A percentile compares a stretch with the other conserved stretches of the same genome.
phyloP scores from a whole-genome alignment of 2,888 invertebrate genomes.

The Hoplodrina blanda region DNA sequence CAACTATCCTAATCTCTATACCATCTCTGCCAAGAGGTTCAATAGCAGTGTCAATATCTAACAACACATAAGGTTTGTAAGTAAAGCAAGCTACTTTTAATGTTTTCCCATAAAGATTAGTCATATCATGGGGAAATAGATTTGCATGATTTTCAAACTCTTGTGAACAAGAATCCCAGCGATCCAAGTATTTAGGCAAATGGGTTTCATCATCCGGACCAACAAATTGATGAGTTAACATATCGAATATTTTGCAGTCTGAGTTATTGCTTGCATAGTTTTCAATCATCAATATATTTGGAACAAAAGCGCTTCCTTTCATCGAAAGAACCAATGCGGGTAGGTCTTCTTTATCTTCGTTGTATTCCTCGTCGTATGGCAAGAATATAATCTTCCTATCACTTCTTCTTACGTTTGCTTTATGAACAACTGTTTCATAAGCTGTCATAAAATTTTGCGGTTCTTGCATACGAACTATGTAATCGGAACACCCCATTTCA shows the following conservation, averaged over 20 bases:
- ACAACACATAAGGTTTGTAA: constrained; percentile 91
- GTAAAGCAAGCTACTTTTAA: constrained; percentile 90
- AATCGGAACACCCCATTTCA: constrained; percentile 88
- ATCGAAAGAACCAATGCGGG: constrained; percentile 74
- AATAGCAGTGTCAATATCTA: constrained; percentile 78
- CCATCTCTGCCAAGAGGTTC: constrained; percentile 88
- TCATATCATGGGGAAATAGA: constrained; percentile 87
- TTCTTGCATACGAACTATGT: constrained; percentile 79
- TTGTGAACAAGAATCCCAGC: constrained; percentile 81
- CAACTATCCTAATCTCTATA: constrained; percentile 84
- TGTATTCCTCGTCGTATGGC: constrained; percentile 63
- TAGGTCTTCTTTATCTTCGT: constrained; percentile 51
- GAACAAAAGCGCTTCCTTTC: constrained; percentile 76
- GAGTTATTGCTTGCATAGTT: constrained; percentile 43
- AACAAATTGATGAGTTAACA: constrained; percentile 84
- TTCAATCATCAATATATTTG: constrained; percentile 78
- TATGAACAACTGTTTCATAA: constrained; percentile 80
- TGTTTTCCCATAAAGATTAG: constrained; percentile 83
- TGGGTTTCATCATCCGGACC: constrained; percentile 73
- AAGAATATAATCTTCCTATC: constrained; percentile 85
- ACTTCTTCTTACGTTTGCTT: constrained; percentile 82
- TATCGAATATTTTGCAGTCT: constrained; percentile 73
- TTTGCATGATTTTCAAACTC: constrained; percentile 75
- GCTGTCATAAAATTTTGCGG: constrained; percentile 80
- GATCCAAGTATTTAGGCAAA: constrained; percentile 77